Base-by-base conservation (phyloP, 2,113 vertebrate species). In the Henicopernis longicauda region DNA sequence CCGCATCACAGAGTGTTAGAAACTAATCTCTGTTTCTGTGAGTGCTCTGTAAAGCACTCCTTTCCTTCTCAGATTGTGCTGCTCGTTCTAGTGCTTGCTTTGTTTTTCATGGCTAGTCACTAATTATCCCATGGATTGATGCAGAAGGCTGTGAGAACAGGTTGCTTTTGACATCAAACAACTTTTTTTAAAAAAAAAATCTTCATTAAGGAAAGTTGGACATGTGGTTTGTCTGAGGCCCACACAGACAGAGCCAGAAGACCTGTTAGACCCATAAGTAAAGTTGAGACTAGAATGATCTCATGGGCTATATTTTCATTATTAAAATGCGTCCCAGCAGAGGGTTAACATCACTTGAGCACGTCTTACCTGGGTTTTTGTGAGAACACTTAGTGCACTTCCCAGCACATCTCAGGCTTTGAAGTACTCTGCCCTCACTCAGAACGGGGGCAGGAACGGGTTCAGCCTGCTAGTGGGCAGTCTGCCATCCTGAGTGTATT, bases 401-500 rank as follows among this genome's bases (percentile, higher is more conserved):
- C 34, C n/a, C 52, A 86, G 86, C 57, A 54, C 38, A 47, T 22
- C 34, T 34, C 20, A 11, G 27, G 16, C 14, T 91, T 84, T 83
- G 82, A 79, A 86, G 49, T 47, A 20, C 38, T 67, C 78, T 57
- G 47, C 66, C 6, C 2, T 47, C 45, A 47, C 15, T 23, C 5
- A 54, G 65, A n/a, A 66, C 3, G 2, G 16, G 34, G 31, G 4
- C 58, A 93, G 84, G 36, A 89, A 40, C 1, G 0, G n/a, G 94
- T 54, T 88, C 67, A 70, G 42, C 85, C 82, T 73, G 67, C 49
- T 25, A 2, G 49, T 0, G 40, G 44, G 57, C 52, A 47, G 11
- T 21, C 49, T 63, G 36, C 10, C 83, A 44, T 6, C 23, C 0
- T 2, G 25, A 69, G 27, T 1, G 5, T 5, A 2, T 5, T 18